Evolutionary conservation across 1,140 invertebrate genomes (phyloP).

Genomic region (Neomicropteryx cornuta): DNA sequence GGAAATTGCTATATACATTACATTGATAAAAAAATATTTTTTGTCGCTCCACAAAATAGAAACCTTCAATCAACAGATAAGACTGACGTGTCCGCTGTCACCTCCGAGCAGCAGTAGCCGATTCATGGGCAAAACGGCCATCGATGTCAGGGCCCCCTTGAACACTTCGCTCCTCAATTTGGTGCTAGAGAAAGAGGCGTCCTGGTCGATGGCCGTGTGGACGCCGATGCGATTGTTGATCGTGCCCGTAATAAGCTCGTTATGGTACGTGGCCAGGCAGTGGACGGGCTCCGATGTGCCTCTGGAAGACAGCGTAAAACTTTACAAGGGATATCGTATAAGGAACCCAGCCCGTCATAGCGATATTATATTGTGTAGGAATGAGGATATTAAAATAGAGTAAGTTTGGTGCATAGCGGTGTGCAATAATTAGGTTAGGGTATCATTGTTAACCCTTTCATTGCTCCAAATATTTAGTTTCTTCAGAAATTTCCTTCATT

Average conservation of each 20-base stretch:
- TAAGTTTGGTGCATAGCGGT: too few species aligned
- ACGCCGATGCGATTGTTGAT: constrained; percentile 86
- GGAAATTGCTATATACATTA: too few species aligned
- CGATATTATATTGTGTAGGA: too few species aligned
- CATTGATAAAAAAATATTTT: too few species aligned
- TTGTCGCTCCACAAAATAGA: neutral
- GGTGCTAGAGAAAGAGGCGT: constrained; percentile 70
- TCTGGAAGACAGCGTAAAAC: constrained; percentile 38
- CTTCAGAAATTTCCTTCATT: too few species aligned
- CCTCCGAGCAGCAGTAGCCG: constrained; percentile 77
- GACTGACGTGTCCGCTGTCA: constrained; percentile 77
- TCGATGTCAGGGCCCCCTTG: constrained; percentile 80
- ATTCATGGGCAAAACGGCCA: constrained; percentile 82
- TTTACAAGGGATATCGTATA: too few species aligned
- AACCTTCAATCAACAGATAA: constrained; percentile 58
- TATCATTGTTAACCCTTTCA: too few species aligned
- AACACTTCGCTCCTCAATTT: constrained; percentile 82
- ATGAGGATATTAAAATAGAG: too few species aligned
- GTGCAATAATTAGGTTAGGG: too few species aligned
- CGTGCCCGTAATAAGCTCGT: constrained; percentile 70
- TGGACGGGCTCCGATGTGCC: constrained; percentile 84
- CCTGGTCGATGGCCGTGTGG: constrained; percentile 61
- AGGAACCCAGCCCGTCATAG: too few species aligned
- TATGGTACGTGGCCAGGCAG: constrained; percentile 63
- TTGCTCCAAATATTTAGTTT: too few species aligned